phyloP scores from a whole-genome alignment of 2,888 invertebrate species.

The Altica lythri region DNA sequence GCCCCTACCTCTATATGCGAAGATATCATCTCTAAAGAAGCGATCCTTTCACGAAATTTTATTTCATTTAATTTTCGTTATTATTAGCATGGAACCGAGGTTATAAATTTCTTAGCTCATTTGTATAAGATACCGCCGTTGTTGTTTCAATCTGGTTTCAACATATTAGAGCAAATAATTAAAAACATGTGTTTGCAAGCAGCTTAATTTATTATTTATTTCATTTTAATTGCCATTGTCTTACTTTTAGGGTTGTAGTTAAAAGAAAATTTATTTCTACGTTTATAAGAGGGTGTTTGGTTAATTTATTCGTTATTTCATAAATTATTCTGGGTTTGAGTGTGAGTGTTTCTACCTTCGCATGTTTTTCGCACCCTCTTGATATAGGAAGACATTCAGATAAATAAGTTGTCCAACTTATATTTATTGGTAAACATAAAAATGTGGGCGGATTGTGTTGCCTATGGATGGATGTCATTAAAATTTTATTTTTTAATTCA shows the following conservation, averaged over 20 bases:
- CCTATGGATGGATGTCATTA: too few species aligned
- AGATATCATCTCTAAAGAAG: not conserved
- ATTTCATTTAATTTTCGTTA: constrained; percentile 17
- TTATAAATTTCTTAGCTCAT: constrained; percentile 15
- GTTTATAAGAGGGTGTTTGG: constrained; percentile 1
- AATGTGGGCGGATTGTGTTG: too few species aligned
- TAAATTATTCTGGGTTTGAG: too few species aligned
- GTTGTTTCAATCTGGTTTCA: constrained; percentile 32
- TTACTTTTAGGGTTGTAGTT: constrained; percentile 8
- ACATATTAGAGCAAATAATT: constrained; percentile 18
- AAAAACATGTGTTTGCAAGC: constrained; percentile 19
- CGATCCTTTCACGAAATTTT: constrained; percentile 10
- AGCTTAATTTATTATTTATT: constrained; percentile 19
- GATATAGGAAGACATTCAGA: too few species aligned
- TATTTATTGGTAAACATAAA: too few species aligned
- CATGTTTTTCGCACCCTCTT: too few species aligned
- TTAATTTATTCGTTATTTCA: too few species aligned
- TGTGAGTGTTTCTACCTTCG: too few species aligned
- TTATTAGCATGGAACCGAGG: constrained; percentile 6
- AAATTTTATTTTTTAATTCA: too few species aligned
- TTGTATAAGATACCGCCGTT: constrained; percentile 15
- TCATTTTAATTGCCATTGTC: constrained; percentile 16
- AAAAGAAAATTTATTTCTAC: constrained; percentile 1
- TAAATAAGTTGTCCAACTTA: too few species aligned
- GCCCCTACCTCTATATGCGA: too few species aligned